phyloP scores from a whole-genome alignment of 2,113 vertebrate species.

The Gymnocephalus cernua region DNA sequence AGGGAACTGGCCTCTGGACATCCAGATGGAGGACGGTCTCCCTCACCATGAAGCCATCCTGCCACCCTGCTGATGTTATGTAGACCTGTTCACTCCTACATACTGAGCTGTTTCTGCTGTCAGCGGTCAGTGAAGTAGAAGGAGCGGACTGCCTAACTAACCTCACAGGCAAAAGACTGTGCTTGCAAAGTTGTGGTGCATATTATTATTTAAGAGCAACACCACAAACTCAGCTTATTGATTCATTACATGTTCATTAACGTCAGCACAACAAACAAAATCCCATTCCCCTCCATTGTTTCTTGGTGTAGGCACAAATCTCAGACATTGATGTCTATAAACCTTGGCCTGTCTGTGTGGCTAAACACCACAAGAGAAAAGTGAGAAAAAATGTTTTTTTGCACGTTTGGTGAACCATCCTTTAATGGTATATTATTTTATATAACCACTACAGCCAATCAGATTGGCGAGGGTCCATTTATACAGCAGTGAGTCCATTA shows the following conservation, averaged over 20 bases:
- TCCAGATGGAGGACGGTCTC: constrained; percentile 32
- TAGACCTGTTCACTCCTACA: constrained; percentile 36
- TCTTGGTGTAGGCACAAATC: neutral
- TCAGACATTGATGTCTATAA: neutral
- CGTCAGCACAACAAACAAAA: too few species aligned
- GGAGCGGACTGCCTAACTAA: constrained; percentile 14
- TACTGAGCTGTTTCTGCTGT: constrained; percentile 26
- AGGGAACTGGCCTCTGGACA: constrained; percentile 39
- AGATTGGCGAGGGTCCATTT: neutral
- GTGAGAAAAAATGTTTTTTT: too few species aligned
- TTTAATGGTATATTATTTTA: neutral
- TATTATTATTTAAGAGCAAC: constrained; percentile 5
- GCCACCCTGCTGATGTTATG: neutral
- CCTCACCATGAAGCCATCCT: constrained; percentile 8
- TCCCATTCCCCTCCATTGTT: too few species aligned
- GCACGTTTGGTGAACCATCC: neutral
- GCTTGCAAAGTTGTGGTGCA: neutral
- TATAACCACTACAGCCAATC: neutral
- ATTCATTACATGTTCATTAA: too few species aligned
- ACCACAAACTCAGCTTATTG: too few species aligned
- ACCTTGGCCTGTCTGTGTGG: too few species aligned
- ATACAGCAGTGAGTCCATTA: neutral
- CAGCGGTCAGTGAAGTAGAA: constrained; percentile 1
- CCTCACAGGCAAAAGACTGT: constrained; percentile 19
- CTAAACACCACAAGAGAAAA: too few species aligned